These are phyloP conservation scores for Slavum lentiscoides DNA, from an alignment of 2,888 invertebrate species.

Conservation along the genomic window DNA sequence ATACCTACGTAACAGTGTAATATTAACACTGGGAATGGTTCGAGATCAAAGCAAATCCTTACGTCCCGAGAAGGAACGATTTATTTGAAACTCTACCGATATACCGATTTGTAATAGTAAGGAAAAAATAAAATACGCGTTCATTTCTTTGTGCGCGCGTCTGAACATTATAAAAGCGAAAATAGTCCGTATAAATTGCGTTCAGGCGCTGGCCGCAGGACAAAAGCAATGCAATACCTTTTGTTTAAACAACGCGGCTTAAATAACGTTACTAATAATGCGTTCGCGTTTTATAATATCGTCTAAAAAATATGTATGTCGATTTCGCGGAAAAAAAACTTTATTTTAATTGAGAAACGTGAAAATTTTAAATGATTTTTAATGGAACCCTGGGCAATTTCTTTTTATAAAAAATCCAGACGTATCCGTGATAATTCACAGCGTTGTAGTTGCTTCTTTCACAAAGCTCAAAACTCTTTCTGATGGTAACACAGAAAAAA, in stretches of 20 bases:
- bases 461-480: neutral
- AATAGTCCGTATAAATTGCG: neutral
- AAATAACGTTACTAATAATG: conserved; percentile 3
- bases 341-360: conserved; percentile 9
- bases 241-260: neutral
- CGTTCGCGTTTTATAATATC: neutral
- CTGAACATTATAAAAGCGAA: neutral
- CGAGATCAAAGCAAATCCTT: neutral
- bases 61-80: neutral
- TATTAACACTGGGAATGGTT: neutral
- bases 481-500: too few species aligned
- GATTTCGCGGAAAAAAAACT: neutral
- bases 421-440: neutral
- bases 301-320: neutral
- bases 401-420: neutral
- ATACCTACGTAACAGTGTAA: neutral
- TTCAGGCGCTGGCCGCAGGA: neutral
- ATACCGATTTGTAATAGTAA: too few species aligned
- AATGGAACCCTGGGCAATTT: neutral
- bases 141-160: too few species aligned
- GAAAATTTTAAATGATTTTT: conserved; percentile 10
- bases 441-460: neutral
- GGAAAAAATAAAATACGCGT: neutral
- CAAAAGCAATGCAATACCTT: conserved; percentile 1
- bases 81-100: neutral